Percentiles rank a stretch among this genome's conserved stretches.
phyloP scores from a whole-genome alignment of 2,113 vertebrate species.

The Solea senegalensis region DNA sequence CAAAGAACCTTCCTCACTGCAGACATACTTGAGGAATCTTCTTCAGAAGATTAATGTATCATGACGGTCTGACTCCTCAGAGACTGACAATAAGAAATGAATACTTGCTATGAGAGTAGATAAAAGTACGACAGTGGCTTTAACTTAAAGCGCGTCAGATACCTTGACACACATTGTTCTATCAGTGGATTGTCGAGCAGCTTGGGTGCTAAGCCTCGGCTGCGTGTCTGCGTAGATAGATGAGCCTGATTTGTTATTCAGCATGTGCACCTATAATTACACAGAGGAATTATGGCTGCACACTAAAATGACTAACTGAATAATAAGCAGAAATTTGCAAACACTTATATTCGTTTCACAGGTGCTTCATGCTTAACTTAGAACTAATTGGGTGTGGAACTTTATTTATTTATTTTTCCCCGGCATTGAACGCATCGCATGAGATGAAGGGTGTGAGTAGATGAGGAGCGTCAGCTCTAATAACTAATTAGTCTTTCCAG shows the following conservation, averaged over 20 bases:
- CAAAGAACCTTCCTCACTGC: neutral
- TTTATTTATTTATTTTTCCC: conserved; percentile 33
- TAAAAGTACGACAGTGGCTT: conserved; percentile 2
- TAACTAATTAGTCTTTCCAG: too few relatives aligned
- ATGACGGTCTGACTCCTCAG: too few relatives aligned
- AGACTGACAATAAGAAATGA: neutral
- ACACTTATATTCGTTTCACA: conserved; percentile 55
- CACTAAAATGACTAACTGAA: conserved; percentile 57
- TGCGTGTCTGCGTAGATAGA: conserved; percentile 55
- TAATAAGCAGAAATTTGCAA: conserved; percentile 33
- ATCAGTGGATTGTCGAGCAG: conserved; percentile 19
- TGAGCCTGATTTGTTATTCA: conserved; percentile 62
- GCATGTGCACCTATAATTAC: conserved; percentile 59
- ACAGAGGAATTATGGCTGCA: conserved; percentile 55
- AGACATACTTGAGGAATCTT: conserved; percentile 17
- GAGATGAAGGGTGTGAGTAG: conserved; percentile 7
- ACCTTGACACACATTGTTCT: conserved; percentile 21
- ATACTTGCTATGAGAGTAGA: neutral
- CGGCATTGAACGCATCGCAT: conserved; percentile 21
- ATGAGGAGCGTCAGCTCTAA: neutral
- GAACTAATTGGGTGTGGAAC: conserved; percentile 50
- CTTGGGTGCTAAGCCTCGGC: conserved; percentile 29
- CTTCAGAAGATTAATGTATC: conserved; percentile 18
- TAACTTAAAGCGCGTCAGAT: conserved; percentile 10
- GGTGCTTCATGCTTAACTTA: conserved; percentile 62